A percentile compares a stretch with the other conserved stretches of the same genome.
phyloP scores from a whole-genome alignment of 2,888 invertebrate genomes.

The Exocentrus adspersus region DNA sequence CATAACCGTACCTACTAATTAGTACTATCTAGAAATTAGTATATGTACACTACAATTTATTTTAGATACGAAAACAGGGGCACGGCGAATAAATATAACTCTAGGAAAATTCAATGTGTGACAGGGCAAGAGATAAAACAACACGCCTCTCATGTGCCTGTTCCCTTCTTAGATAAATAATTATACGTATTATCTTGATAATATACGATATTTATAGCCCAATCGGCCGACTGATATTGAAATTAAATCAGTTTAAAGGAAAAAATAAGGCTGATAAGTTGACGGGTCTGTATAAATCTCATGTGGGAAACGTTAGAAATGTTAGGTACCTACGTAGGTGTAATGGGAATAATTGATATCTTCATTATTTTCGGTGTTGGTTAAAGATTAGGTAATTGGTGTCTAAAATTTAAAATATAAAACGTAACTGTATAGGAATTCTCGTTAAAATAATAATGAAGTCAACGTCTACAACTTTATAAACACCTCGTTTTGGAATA shows the following conservation, averaged over 20 bases:
- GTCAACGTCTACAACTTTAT: too few relatives aligned
- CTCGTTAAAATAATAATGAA: too few relatives aligned
- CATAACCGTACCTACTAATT: not conserved
- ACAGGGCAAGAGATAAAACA: not conserved
- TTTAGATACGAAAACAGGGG: not conserved
- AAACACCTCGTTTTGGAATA: too few relatives aligned
- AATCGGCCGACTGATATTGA: not conserved
- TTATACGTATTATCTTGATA: conserved; percentile 1
- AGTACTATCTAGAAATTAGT: not conserved
- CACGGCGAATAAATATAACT: not conserved
- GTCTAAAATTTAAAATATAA: too few relatives aligned
- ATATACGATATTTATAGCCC: conserved; percentile 4
- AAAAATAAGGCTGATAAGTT: conserved; percentile 1
- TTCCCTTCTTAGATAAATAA: conserved; percentile 3
- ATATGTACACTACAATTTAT: not conserved
- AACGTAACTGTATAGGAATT: too few relatives aligned
- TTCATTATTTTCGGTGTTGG: too few relatives aligned
- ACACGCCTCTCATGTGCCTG: not conserved
- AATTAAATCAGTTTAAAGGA: conserved; percentile 1
- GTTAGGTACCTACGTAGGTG: too few relatives aligned
- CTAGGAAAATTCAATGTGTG: not conserved
- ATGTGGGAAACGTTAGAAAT: not conserved
- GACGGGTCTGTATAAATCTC: not conserved
- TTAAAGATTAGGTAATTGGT: too few relatives aligned
- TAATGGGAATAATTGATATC: too few relatives aligned